phyloP scores from a whole-genome alignment of 2,888 invertebrate genomes.

The Dynastes hyllus region DNA sequence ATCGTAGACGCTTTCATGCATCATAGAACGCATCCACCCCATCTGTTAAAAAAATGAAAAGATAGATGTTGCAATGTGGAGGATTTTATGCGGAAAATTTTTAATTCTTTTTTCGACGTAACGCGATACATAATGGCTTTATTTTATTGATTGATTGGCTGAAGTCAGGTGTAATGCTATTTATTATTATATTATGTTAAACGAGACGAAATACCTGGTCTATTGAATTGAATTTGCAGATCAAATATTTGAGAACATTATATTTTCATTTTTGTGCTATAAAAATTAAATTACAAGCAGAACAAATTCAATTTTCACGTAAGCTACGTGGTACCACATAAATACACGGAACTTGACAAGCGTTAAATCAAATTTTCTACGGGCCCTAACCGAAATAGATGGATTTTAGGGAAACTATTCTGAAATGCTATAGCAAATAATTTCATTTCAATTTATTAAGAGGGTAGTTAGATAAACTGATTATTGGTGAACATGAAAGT shows the following conservation, averaged over 20 bases:
- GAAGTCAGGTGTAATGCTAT: not conserved
- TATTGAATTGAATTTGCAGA: no score
- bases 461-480: no score
- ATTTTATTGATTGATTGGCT: not conserved
- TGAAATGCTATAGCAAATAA: not conserved
- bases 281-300: conserved; percentile 18
- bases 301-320: conserved; percentile 30
- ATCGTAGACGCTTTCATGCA: not conserved
- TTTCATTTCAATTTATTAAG: not conserved
- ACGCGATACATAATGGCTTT: not conserved
- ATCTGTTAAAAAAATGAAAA: conserved; percentile 32
- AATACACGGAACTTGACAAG: conserved; percentile 29
- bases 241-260: not conserved
- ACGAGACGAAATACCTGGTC: no score
- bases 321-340: not conserved
- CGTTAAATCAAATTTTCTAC: conserved; percentile 34
- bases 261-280: not conserved
- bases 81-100: conserved; percentile 8
- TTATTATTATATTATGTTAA: not conserved
- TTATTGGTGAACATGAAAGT: no score
- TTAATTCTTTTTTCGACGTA: not conserved
- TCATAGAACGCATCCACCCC: conserved; percentile 19
- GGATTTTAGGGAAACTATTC: conserved; percentile 37
- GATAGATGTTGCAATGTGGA: conserved; percentile 18
- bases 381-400: conserved; percentile 2